phyloP scores from a whole-genome alignment of 2,113 vertebrate species.

The Pangasianodon hypophthalmus region DNA sequence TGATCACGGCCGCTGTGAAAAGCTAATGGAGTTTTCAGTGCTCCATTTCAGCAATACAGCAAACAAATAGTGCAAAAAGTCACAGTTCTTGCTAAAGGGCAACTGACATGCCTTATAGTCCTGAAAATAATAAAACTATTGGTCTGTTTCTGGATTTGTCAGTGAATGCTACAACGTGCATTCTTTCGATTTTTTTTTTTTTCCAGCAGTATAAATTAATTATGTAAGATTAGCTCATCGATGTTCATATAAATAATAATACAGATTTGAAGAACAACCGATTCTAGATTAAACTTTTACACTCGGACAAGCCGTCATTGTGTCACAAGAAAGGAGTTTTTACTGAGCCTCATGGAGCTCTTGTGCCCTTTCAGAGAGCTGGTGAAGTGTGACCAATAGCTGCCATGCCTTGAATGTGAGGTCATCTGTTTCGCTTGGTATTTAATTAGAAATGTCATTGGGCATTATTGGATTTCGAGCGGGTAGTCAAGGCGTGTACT shows the following conservation, averaged over 20 bases:
- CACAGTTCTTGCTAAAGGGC: background rate
- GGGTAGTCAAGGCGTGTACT: background rate
- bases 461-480: background rate
- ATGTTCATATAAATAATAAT: background rate
- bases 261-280: background rate
- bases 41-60: too few species aligned
- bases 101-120: background rate
- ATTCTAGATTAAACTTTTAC: background rate
- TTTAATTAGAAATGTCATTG: slow-evolving; percentile 12
- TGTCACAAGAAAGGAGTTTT: slow-evolving; percentile 3
- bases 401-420: background rate
- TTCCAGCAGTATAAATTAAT: background rate
- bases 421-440: slow-evolving; percentile 14
- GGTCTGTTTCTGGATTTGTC: too few species aligned
- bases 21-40: too few species aligned
- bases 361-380: background rate
- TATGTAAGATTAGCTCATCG: background rate
- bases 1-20: too few species aligned
- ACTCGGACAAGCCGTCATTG: background rate
- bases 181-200: background rate
- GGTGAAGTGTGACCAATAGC: slow-evolving; percentile 12
- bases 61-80: too few species aligned
- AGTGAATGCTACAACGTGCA: too few species aligned
- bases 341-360: background rate
- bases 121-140: background rate